Conservation (phyloP, 2,888 invertebrate species). For the Eudemis profundana region DNA sequence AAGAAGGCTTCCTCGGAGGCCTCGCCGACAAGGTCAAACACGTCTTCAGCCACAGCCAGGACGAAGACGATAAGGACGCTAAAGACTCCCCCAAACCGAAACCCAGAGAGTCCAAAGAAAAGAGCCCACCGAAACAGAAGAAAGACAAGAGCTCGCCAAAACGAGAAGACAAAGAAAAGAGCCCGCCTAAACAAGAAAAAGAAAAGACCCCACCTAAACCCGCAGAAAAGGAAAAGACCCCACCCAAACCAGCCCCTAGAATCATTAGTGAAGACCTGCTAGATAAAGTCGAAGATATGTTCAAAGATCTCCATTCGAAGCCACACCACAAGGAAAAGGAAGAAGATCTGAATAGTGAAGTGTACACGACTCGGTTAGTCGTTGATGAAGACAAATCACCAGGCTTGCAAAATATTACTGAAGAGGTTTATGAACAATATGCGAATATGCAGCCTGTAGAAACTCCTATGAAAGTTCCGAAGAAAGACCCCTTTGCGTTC, state of each 20-base stretch:
- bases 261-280: slow-evolving; percentile 78
- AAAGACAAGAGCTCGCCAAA: slow-evolving; percentile 51
- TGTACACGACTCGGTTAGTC: slow-evolving; percentile 75
- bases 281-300: slow-evolving; percentile 83
- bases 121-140: slow-evolving; percentile 59
- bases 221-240: slow-evolving; percentile 65
- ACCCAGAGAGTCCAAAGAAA: slow-evolving; percentile 46
- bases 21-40: slow-evolving; percentile 75
- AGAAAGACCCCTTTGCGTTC: slow-evolving; percentile 72
- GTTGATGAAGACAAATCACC: slow-evolving; percentile 73
- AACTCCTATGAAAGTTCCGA: slow-evolving; percentile 66
- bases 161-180: slow-evolving; percentile 41
- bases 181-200: slow-evolving; percentile 58
- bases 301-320: slow-evolving; percentile 74
- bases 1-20: slow-evolving; percentile 74
- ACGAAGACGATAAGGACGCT: slow-evolving; percentile 64
- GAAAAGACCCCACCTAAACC: slow-evolving; percentile 71
- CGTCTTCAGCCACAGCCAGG: slow-evolving; percentile 76
- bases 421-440: slow-evolving; percentile 74
- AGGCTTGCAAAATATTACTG: slow-evolving; percentile 59
- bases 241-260: slow-evolving; percentile 78
- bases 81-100: slow-evolving; percentile 40
- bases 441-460: slow-evolving; percentile 79
- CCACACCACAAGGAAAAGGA: slow-evolving; percentile 66
- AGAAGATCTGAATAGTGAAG: slow-evolving; percentile 66